A percentile compares a stretch with the other conserved stretches of the same genome.
phyloP scores from a whole-genome alignment of 2,113 vertebrate genomes.

The Gymnogyps californianus region DNA sequence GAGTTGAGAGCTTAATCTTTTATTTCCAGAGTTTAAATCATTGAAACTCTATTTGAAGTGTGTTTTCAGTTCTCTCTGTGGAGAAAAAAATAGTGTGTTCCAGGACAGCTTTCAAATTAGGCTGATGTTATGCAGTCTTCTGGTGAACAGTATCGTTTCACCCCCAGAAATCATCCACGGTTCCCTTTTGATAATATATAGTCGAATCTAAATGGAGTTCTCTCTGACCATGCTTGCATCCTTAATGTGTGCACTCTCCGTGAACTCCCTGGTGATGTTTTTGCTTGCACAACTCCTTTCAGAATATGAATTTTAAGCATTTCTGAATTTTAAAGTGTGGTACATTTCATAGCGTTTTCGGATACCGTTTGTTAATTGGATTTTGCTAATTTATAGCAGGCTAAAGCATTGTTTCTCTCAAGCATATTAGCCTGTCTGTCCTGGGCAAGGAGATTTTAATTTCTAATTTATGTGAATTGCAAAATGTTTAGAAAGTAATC shows the following conservation, averaged over 20 bases:
- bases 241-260: rapidly evolving
- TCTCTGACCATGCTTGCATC: background rate
- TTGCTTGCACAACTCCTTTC: background rate
- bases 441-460: background rate
- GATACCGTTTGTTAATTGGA: background rate
- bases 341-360: background rate
- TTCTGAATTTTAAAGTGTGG: background rate
- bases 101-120: background rate
- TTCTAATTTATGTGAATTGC: background rate
- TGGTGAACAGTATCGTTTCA: background rate
- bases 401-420: background rate
- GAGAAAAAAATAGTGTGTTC: background rate
- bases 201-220: background rate
- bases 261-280: background rate
- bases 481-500: background rate
- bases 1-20: background rate
- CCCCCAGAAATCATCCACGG: rapidly evolving
- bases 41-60: background rate
- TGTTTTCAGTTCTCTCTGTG: background rate
- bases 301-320: background rate
- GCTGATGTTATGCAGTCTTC: background rate
- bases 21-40: background rate
- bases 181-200: background rate
- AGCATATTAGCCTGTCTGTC: background rate
- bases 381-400: background rate